These are phyloP conservation scores for Antheraea yamamai DNA, from an alignment of 2,888 invertebrate genomes.

Conservation along the genomic window DNA sequence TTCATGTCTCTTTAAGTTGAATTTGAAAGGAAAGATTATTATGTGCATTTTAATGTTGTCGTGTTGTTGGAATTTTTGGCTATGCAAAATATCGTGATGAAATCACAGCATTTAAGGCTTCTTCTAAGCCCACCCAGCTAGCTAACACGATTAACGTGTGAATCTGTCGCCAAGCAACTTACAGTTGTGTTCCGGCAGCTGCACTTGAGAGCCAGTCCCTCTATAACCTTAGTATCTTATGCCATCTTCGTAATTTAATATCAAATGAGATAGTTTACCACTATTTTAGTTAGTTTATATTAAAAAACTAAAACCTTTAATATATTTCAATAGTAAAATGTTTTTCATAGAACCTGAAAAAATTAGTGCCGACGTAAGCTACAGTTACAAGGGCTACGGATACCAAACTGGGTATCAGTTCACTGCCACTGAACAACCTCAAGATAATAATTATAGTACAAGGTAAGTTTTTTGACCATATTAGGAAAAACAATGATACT, in stretches of 20 bases:
- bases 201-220: too few relatives aligned
- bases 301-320: too few relatives aligned
- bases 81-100: background rate
- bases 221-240: too few relatives aligned
- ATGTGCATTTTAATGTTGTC: background rate
- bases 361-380: constrained; percentile 60
- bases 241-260: background rate
- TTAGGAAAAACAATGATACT: background rate
- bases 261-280: background rate
- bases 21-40: too few relatives aligned
- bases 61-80: background rate
- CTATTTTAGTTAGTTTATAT: too few relatives aligned
- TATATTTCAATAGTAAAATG: background rate
- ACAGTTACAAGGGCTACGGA: constrained; percentile 64
- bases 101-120: too few relatives aligned
- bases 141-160: too few relatives aligned
- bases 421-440: constrained; percentile 64
- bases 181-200: background rate
- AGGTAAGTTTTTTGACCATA: constrained; percentile 46
- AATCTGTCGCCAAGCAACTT: background rate
- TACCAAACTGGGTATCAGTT: constrained; percentile 63
- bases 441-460: constrained; percentile 69
- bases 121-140: too few relatives aligned
- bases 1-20: background rate
- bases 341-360: constrained; percentile 60